A percentile compares a stretch with the other conserved stretches of the same genome.
phyloP scores from a whole-genome alignment of 2,888 invertebrate genomes.

The Apodemia duryi region DNA sequence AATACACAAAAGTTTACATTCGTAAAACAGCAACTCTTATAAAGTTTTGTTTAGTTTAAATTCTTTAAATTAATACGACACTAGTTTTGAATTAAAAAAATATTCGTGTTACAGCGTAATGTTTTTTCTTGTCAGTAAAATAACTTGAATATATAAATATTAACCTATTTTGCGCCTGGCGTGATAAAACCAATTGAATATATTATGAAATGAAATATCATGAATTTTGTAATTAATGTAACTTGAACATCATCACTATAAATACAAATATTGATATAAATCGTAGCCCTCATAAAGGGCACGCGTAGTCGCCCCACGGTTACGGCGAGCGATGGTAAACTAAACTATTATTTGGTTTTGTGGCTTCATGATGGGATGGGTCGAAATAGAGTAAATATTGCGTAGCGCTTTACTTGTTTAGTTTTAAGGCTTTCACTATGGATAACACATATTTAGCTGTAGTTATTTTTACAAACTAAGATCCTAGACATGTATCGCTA shows the following conservation, averaged over 20 bases:
- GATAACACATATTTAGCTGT: background rate
- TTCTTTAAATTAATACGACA: no score
- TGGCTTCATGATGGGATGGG: slow-evolving; percentile 1
- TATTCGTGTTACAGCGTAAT: no score
- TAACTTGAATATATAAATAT: no score
- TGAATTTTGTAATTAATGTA: background rate
- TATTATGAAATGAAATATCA: background rate
- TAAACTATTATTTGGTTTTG: background rate
- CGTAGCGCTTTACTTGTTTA: background rate
- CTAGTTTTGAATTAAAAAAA: no score
- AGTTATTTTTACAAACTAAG: no score
- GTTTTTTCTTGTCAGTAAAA: no score
- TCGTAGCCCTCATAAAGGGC: background rate
- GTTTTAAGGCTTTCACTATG: background rate
- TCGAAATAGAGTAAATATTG: slow-evolving; percentile 6
- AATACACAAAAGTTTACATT: no score
- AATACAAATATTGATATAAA: background rate
- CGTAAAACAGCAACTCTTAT: no score
- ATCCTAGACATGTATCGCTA: no score
- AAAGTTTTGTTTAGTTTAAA: no score
- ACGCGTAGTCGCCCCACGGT: slow-evolving; percentile 2
- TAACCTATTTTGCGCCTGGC: no score
- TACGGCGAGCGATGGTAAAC: background rate
- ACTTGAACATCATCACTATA: background rate
- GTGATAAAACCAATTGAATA: background rate